Evolutionary conservation across 2,797 vertebrate species (phyloP).

Genomic region (Pipistrellus nathusii): DNA sequence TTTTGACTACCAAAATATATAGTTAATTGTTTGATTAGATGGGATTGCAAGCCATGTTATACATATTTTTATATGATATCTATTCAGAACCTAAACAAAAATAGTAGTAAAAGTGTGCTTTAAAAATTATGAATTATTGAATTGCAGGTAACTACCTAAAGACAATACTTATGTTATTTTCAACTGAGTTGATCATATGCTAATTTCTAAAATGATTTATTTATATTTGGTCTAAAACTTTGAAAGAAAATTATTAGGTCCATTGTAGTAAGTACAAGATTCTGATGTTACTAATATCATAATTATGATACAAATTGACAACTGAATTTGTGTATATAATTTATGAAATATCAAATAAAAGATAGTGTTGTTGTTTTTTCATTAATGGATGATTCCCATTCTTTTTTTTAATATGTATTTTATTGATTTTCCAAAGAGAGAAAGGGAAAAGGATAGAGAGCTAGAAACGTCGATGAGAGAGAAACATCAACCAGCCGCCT

Average conservation of each 20-base stretch:
- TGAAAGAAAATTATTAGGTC: background rate
- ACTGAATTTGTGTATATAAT: background rate
- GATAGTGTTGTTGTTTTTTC: background rate
- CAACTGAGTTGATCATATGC: background rate
- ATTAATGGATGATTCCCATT: background rate
- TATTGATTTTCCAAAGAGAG: too few species aligned
- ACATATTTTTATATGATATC: background rate
- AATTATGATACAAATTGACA: background rate
- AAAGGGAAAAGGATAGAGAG: too few species aligned
- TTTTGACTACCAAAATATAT: constrained; percentile 1
- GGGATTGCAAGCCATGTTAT: background rate
- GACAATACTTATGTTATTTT: background rate
- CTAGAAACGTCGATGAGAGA: too few species aligned
- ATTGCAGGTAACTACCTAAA: background rate
- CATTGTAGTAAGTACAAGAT: background rate
- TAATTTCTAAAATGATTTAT: background rate
- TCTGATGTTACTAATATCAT: background rate
- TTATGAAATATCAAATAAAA: background rate
- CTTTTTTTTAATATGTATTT: too few species aligned
- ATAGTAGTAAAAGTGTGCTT: background rate
- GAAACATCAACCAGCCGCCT: too few species aligned
- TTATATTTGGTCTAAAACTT: constrained; percentile 23
- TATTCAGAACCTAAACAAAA: background rate
- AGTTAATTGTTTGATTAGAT: background rate
- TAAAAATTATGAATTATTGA: background rate